Evolutionary conservation across 2,888 invertebrate species (phyloP), one percentile per base, ranked within the genome.

Genomic region (Sicus ferrugineus): DNA sequence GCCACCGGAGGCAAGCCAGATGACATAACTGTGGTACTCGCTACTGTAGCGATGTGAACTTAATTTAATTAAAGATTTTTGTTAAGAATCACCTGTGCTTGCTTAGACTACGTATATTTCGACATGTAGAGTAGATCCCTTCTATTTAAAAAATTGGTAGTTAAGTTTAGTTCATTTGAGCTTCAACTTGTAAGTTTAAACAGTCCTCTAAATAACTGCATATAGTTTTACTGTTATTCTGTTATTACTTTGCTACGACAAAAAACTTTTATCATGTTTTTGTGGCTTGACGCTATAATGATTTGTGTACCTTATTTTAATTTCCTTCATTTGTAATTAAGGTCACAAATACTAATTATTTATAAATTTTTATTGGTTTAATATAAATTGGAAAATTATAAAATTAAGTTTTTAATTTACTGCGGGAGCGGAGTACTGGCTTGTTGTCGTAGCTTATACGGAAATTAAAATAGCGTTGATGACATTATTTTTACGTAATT

Each of bases 1-100:
- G 92, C 96, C 78, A 92, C 93, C 83, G 97, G 98, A 84, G 98
- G 98, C 70, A 98, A 98, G 87, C 98, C 98, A 73, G 98, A 98
- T 86, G 98, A 98, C 88, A 97, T 98, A 86, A 98, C 98, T 82
- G 96, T 98, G 85, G 91, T 98, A 82, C 90, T 98, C 79, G 96
- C 97, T 78, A 94, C 96, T 77, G 96, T 98, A 87, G 93, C 93
- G 83, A 90, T 92, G 88, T 84, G 81, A 84, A 79, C 75, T 59
- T 72, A 73, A 73, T 69, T 70, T 72, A 70, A 64, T 69, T 68
- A 34, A 61, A 38, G n/a, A n/a, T n/a, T 61, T 61, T 72, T 69
- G 70, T 28, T 70, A 67, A 59, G 67, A 21, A 67, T 67, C 67
- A 67, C 23, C 23, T 48, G 30, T 59, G 48, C 48, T 65, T 65